Base-by-base conservation (phyloP, 2,888 invertebrate genomes). In the Thalpophila matura region DNA sequence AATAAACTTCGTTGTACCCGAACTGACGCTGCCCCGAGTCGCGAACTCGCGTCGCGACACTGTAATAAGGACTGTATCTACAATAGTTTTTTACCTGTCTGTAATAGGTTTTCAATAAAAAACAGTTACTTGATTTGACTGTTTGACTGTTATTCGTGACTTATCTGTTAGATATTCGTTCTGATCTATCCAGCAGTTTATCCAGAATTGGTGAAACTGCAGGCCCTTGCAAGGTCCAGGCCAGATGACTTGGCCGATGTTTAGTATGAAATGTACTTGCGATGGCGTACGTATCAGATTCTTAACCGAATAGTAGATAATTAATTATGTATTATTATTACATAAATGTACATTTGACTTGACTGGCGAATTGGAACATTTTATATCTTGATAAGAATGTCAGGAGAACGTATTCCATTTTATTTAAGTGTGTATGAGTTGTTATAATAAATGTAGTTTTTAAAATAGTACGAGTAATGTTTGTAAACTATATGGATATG, bases 11-110 rank as follows among this genome's bases (percentile, higher is more conserved):
- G 9, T 14, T 9, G 9, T 35, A 27, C 9, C 24, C 7, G 7
- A 16, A 5, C 4, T 4, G 5, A 6, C 9, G 16, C 4, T 7
- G 7, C 35, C 4, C 16, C 22, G 22, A 10, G 29, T 29, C 2
- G n/a, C n/a, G n/a, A n/a, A n/a, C n/a, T n/a, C 4, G 2, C 16
- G n/a, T 22, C 10, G n/a, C n/a, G n/a, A 24, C 24, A n/a, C 14
- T 26, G 14, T 4, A 18, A 10, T 4, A 4, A 22, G 16, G 12
- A 29, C 27, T 18, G 14, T 42, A 10, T 27, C 4, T 45, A 18
- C 20, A 27, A 27, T 4, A 1, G 4, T n/a, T 12, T 74, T 46
- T 43, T 63, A 51, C 66, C 51, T 55, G 58, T 73, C 55, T 67
- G 42, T n/a, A n/a, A n/a, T n/a, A n/a, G n/a, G n/a, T n/a, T n/a